Conservation (phyloP, 2,113 vertebrate species). For the Osmerus mordax region DNA sequence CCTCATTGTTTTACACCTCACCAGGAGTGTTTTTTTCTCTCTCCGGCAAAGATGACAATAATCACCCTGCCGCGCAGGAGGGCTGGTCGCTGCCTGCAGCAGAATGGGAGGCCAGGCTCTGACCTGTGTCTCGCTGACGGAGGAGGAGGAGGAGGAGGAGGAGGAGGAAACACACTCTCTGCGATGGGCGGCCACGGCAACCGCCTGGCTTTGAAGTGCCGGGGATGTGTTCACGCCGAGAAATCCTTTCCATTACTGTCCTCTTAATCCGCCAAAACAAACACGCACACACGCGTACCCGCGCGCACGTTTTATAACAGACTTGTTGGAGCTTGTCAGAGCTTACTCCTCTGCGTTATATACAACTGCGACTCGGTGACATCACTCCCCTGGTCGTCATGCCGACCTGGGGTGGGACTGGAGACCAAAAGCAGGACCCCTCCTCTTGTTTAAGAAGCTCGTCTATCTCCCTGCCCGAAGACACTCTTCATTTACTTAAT, state of each 20-base stretch:
- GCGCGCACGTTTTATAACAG: no score
- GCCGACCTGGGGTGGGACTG: constrained; percentile 86
- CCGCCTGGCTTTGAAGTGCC: neutral
- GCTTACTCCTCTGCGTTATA: no score
- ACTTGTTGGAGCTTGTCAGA: neutral
- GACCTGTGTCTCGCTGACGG: neutral
- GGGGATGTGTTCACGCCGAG: neutral
- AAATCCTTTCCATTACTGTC: neutral
- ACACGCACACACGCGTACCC: constrained; percentile 18
- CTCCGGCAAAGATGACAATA: constrained; percentile 47
- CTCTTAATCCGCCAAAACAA: neutral
- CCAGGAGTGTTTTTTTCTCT: constrained; percentile 26
- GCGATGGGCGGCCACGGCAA: neutral
- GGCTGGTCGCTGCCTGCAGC: constrained; percentile 23
- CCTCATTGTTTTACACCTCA: constrained; percentile 38
- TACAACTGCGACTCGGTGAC: constrained; percentile 8
- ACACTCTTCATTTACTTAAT: constrained; percentile 93
- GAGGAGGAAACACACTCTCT: neutral
- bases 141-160: no score
- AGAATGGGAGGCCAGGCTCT: constrained; percentile 21
- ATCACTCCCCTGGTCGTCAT: constrained; percentile 62
- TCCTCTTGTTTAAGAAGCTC: constrained; percentile 81
- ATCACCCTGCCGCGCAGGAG: constrained; percentile 42
- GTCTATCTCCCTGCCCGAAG: constrained; percentile 71
- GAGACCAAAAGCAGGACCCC: constrained; percentile 83